Base-by-base conservation (phyloP, 2,888 invertebrate genomes). In the Dicyrtomina minuta region DNA sequence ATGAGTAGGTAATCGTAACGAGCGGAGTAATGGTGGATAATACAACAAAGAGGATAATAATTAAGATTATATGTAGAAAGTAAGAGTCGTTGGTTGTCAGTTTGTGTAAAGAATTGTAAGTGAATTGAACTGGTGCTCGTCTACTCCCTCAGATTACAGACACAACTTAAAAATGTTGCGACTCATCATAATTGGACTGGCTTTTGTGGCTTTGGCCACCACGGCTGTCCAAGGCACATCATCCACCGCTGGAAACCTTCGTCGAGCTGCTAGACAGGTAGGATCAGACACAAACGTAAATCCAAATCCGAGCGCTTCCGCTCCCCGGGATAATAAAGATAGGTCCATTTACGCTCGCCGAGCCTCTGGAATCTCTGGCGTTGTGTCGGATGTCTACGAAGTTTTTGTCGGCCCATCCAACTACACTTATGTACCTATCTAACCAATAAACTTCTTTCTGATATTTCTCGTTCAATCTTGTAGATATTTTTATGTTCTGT, bases 371-470 rank as follows among this genome's bases (percentile, higher is more conserved):
- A 66, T 70, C n/a, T 65, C 73, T n/a, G 74, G 74, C 43, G 71
- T 75, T 24, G 68, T 73, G 2, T 74, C 74, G 61, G 77, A 77
- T 69, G 75, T 77, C 13, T 77, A 77, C 61, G 74, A 75, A 75
- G 77, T 77, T 43, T 75, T 73, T 39, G 75, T 77, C 1, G 74
- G 75, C 4, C 74, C 77, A 8, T 62, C 70, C 27, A 69, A 73
- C 46, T 26, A 27, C 39, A 62, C 62, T 43, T 60, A 56, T 39
- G 62, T 69, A 64, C 24, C 2, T 33, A 64, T 56, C n/a, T 46
- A n/a, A 15, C 17, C 46, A 6, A 46, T 46, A 17, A 46, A 4
- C 5, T 39, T 27, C 13, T 46, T 26, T 44, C 15, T 27, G n/a
- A 26, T 26, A 13, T 26, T 64, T 49, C 17, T 53, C n/a, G 8